These are phyloP conservation scores for Sparidentex hasta DNA, from an alignment of 2,797 vertebrate genomes.

Conservation along the genomic window DNA sequence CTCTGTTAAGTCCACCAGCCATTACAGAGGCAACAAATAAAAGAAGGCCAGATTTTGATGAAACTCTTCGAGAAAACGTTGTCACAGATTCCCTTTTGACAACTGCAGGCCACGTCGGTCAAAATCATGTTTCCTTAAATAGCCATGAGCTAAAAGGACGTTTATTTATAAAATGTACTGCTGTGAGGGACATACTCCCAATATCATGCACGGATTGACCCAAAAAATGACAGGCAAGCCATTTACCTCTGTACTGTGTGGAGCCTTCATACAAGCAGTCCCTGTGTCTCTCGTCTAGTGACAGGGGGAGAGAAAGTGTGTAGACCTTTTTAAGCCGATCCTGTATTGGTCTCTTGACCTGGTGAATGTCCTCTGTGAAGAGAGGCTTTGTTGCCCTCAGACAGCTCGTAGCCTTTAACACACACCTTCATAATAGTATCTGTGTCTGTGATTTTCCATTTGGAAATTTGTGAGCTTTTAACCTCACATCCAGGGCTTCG, in stretches of 20 bases:
- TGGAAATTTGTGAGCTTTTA: conserved; percentile 78
- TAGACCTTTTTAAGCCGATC: conserved; percentile 67
- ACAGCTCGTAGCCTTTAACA: conserved; percentile 69
- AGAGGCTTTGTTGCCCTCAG: conserved; percentile 80
- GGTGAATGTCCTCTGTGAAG: conserved; percentile 79
- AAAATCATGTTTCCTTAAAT: conserved; percentile 31
- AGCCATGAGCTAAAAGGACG: conserved; percentile 26
- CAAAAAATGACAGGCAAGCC: conserved; percentile 66
- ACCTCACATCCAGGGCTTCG: conserved; percentile 56
- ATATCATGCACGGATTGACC: conserved; percentile 51
- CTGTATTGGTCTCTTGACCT: conserved; percentile 75
- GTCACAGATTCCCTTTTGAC: conserved; percentile 17
- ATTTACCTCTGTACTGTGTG: conserved; percentile 66
- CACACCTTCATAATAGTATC: conserved; percentile 80
- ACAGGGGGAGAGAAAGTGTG: conserved; percentile 68
- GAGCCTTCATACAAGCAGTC: conserved; percentile 67
- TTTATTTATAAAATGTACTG: conserved; percentile 25
- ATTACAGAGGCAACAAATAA: background rate
- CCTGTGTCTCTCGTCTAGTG: conserved; percentile 74
- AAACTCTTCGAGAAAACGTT: conserved; percentile 20
- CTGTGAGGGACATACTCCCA: conserved; percentile 31
- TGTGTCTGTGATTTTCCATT: conserved; percentile 83
- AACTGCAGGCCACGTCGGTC: background rate
- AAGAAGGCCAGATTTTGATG: conserved; percentile 4
- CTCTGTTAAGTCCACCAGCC: background rate